Base-by-base conservation (phyloP, 1,140 invertebrate genomes). In the Solen grandis region DNA sequence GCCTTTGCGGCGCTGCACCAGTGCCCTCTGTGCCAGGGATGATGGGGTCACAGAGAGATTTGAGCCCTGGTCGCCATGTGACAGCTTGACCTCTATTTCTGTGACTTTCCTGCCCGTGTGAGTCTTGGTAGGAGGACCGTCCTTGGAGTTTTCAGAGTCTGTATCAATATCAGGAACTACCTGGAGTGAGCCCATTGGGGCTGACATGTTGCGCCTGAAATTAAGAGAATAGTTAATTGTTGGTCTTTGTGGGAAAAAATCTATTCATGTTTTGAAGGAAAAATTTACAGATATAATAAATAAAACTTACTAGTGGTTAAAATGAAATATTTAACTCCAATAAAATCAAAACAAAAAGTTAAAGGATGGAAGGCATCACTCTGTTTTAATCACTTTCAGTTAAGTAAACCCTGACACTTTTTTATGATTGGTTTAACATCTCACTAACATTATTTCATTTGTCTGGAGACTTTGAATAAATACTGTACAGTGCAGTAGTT, bases 101-200 rank as follows among this genome's bases (percentile, higher is more conserved):
- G 29, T 5, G 63, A 59, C 46, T 22, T 46, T 46, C n/a, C 29
- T 25, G 46, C 14, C 52, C 55, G 46, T 16, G 59, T 68, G 27
- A 35, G 54, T n/a, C 22, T 31, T 19, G 50, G 57, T 14, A 52
- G 50, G 13, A 75, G 66, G 62, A 57, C 41, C 52, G 33, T 66
- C 22, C 10, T 33, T 14, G 29, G 33, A 38, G 31, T 75, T 54
- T 36, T 79, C 70, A 10, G 85, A 78, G 70, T 78, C 54, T 16
- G 70, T 73, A 46, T 90, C 89, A 19, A 88, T 79, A 69, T 90
- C 89, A 16, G 88, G 90, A 22, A 91, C 88, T 31, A 91, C 87
- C 70, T 90, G 88, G 16, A 87, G 69, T 5, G 83, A 86, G 16
- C 81, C 86, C 14, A 85, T 72, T 10, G 59, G 41, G 14, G 79